Conservation (phyloP, 2,888 invertebrate genomes). For the Eupithecia dodoneata region DNA sequence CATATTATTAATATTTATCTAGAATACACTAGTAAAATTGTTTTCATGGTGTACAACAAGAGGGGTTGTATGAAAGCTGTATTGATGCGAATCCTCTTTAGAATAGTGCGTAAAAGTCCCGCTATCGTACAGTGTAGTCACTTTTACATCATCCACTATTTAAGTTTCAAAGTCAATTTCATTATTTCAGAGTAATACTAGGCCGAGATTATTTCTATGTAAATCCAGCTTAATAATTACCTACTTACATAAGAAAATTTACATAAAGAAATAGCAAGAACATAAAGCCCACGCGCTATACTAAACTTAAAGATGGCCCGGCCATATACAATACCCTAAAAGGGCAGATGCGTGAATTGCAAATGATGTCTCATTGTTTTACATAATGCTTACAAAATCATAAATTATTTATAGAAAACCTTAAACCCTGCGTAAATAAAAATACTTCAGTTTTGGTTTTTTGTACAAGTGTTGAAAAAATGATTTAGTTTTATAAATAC, state of each 20-base stretch:
- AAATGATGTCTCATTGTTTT: slow-evolving; percentile 35
- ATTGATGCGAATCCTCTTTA: background rate
- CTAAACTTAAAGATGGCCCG: slow-evolving; percentile 4
- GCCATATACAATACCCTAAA: slow-evolving; percentile 11
- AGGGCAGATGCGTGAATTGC: slow-evolving; percentile 31
- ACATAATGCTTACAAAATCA: slow-evolving; percentile 41
- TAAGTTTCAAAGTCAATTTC: background rate
- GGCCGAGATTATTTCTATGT: background rate
- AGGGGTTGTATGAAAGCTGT: background rate
- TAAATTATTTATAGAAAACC: slow-evolving; percentile 18
- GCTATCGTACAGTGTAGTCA: background rate
- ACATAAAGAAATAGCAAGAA: slow-evolving; percentile 6
- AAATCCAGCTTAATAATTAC: background rate
- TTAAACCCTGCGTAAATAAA: slow-evolving; percentile 16
- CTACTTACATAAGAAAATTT: background rate
- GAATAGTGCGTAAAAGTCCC: background rate
- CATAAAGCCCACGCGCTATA: slow-evolving; percentile 5
- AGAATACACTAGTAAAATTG: background rate
- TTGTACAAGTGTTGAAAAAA: background rate
- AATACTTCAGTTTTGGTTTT: background rate
- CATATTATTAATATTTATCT: background rate
- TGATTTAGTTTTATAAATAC: too few species aligned
- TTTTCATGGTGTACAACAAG: background rate
- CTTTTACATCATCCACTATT: background rate
- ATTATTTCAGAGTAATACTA: background rate